Evolutionary conservation across 2,797 vertebrate genomes (phyloP), one percentile per base, ranked within the genome.

Genomic region (Leptodactylus fallax): DNA sequence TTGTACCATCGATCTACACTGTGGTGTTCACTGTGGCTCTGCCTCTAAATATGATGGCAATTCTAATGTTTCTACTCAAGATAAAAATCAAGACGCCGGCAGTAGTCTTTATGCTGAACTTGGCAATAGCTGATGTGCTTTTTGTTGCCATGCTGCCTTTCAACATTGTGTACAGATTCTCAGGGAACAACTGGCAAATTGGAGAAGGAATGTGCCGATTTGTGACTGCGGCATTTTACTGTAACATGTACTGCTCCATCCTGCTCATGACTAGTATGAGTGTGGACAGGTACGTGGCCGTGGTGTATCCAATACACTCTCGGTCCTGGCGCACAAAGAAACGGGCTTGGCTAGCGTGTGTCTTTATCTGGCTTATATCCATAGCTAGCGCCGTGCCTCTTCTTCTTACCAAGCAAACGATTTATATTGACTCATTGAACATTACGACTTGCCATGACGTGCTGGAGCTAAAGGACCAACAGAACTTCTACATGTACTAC

Each of bases 221-320:
- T 21, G 21, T 21, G 19, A 61, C 97, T 0, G 96, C 94, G 0
- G 96, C 97, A 0, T 99, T 98, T 90, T 99, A 98, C 27, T 95
- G 93, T n/a, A 99, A 99, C 94, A 99, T 99, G 97, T 99, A 98
- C 89, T 97, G 97, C 89, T 99, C 98, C 23, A 84, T 97, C 85
- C 84, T 95, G 92, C 97, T 99, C 72, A 97, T 98, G 90, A 93
- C 96, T 0, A 96, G 95, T 67, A 98, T 99, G 0, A 98, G 97
- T 53, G 92, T 97, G 0, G 97, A 99, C 91, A 96, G 97, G 0
- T 98, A 97, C 93, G 92, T 96, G 91, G 97, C 95, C 0, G 95
- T 99, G 81, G 96, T 96, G 7, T 61, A n/a, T n/a, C 60, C 60
- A 61, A 61, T 61, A 9, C 60, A n/a, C 21, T 61, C 60, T 61